Evolutionary conservation across 2,797 vertebrate species (phyloP), one percentile per base, ranked within the genome.

Genomic region (Pelochelys cantorii): DNA sequence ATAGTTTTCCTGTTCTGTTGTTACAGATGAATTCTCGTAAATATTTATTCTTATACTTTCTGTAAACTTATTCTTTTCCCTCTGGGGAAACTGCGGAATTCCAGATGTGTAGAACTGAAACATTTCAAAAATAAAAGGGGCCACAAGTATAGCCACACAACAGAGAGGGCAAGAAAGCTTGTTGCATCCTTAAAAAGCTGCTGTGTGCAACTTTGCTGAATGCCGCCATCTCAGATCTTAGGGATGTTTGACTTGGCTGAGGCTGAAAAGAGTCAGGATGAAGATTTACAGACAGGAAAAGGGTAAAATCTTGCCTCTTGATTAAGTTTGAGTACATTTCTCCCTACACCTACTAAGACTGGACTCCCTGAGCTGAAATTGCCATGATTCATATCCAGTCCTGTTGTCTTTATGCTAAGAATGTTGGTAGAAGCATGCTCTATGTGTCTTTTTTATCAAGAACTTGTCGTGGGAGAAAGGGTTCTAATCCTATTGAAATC

Each of bases 21-120:
- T 93, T 93, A 79, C 93, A 96, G 89, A 96, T 95, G 83, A 96
- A 74, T 96, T 96, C 93, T 91, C 78, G 65, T 95, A 97, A 97
- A 96, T 97, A 95, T 97, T 97, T 96, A 89, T 88, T 56, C 86
- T 93, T 93, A 77, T 87, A 85, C 86, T 95, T 93, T 85, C 87
- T 11, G 2, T 93, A 94, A 90, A 88, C 1, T 0, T 93, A 79
- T 91, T 90, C 81, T 68, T 93, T 89, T 93, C 85, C 87, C 71
- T 12, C 81, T 14, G 25, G 84, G 84, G 77, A 87, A 54, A 75
- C 42, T 2, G 42, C 85, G 11, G 59, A 52, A 85, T 59, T 96
- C 89, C 96, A 96, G 93, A 95, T 95, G 90, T 94, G 82, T 68
- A 90, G 86, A 92, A 25, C 78, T 34, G 31, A 88, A 75, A 54